Base-by-base conservation (phyloP, 2,113 vertebrate genomes). In the Podarcis muralis region DNA sequence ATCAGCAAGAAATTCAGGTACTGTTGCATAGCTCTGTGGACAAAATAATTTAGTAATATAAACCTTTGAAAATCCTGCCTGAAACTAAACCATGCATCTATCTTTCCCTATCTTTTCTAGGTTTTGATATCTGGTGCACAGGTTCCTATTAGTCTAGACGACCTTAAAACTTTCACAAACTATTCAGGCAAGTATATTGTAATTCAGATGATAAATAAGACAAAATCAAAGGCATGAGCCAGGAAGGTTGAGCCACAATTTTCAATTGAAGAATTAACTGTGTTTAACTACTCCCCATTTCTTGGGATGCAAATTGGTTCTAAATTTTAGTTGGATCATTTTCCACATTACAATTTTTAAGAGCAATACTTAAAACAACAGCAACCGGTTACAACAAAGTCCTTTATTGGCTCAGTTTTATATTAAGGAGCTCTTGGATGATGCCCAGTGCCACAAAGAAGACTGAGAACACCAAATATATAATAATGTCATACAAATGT, bases 1-100 rank as follows among this genome's bases (percentile, higher is more conserved):
- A 99, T 89, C 99, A 99, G 94, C 98, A 99, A 95, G 99, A 99
- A 93, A 98, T 99, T 76, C 99, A 99, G 99, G 99, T 99, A 94
- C 4, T 8, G 8, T 0, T 20, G 5, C 53, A 35, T 1, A 1
- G 4, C 18, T 30, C 2, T 2, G 11, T 53, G 27, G 43, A 84
- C 72, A 7, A 13, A 81, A 2, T 37, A 0, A 1, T 75, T 75
- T 35, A 66, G 2, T 40, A 30, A 22, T 8, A 9, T 20, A 43
- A 66, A 40, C 1, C 30, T 76, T 35, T 23, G 6, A 30, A 0
- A 0, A 4, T 69, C 89, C 71, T 37, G 3, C 30, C 66, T 71
- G 18, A 35, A 43, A 74, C 6, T 3, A 71, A 81, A 90, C 0
- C 5, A 3, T 66, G 43, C 53, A 71, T 11, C 48, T 0, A 12